phyloP scores from a whole-genome alignment of 2,797 vertebrate species.

The Anableps anableps region DNA sequence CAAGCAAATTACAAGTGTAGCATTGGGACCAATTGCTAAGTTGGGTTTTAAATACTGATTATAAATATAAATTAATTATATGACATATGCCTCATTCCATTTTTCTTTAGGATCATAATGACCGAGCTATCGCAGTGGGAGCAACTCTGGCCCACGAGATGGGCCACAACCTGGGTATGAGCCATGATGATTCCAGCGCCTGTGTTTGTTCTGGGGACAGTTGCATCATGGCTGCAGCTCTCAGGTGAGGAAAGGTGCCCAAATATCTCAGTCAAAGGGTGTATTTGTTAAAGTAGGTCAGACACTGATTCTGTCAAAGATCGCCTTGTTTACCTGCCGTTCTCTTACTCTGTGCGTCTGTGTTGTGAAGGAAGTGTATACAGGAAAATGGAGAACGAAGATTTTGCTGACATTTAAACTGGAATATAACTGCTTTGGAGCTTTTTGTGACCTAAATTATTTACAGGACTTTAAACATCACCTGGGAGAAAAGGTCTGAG shows the following conservation, averaged over 20 bases:
- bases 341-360: not conserved
- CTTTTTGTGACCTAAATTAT: not conserved
- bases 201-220: constrained; percentile 73
- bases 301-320: constrained; percentile 1
- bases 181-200: constrained; percentile 79
- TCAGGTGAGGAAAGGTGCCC: constrained; percentile 66
- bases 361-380: not conserved
- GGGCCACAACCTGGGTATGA: constrained; percentile 86
- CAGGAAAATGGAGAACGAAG: not conserved
- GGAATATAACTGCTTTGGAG: not conserved
- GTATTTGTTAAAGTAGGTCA: not conserved
- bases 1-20: not conserved
- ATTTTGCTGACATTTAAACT: not conserved
- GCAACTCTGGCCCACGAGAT: constrained; percentile 85
- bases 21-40: no score
- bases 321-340: not conserved
- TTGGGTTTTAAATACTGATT: not conserved
- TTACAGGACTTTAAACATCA: not conserved
- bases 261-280: not conserved
- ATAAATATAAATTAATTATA: not conserved
- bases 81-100: not conserved
- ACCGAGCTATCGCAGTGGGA: constrained; percentile 73
- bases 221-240: constrained; percentile 82
- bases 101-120: constrained; percentile 76
- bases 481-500: not conserved